phyloP scores from a whole-genome alignment of 2,888 invertebrate species.

The Timandra comae region DNA sequence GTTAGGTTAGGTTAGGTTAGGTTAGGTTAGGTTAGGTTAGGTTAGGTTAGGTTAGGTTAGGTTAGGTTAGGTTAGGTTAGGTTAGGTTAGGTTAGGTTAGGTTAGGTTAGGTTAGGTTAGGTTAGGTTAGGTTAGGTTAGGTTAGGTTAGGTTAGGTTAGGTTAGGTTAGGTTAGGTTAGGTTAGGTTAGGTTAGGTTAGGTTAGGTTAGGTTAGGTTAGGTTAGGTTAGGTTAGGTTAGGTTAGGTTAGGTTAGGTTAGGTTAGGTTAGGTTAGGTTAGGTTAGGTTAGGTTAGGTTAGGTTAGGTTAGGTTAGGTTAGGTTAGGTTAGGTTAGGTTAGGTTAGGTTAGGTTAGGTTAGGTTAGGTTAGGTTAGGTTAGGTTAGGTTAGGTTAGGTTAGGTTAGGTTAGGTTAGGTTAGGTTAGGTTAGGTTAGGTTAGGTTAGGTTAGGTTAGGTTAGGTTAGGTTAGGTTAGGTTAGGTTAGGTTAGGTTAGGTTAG shows the following conservation, averaged over 20 bases:
- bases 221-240: not conserved
- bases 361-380: not conserved
- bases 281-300: not conserved
- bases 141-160: not conserved
- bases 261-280: not conserved
- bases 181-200: not conserved
- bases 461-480: not conserved
- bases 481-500: not conserved
- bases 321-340: not conserved
- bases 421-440: not conserved
- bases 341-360: not conserved
- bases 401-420: not conserved
- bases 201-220: not conserved
- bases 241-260: not conserved
- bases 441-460: not conserved
- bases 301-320: not conserved
- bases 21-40: constrained; percentile 18
- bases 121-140: not conserved
- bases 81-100: not conserved
- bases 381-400: not conserved
- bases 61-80: constrained; percentile 10
- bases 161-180: not conserved
- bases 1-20: constrained; percentile 19
- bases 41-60: constrained; percentile 18
- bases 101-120: not conserved